Evolutionary conservation across 1,140 invertebrate genomes (phyloP), one percentile per base, ranked within the genome.

Genomic region (Eufriesea mexicana): DNA sequence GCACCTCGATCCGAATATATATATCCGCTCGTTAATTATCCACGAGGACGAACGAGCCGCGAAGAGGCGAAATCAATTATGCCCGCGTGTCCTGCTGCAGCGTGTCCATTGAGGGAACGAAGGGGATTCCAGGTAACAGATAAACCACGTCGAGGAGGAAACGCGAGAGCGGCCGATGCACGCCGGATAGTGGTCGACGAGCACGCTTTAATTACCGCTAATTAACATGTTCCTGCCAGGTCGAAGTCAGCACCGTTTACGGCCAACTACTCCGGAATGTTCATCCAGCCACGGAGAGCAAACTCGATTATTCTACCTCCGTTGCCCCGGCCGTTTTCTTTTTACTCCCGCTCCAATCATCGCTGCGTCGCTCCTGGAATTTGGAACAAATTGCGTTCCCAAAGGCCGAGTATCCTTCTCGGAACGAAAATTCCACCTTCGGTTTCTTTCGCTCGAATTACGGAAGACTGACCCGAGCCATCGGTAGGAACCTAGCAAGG

Each of bases 191-290:
- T 45, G 64, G 54, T 45, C 64, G 47, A 25, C 51, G 76, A 72
- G 82, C 76, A 18, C 64, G 75, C 54, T 70, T 88, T 88, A 88
- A 88, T 88, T 88, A 73, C 78, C 74, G 79, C 83, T 85, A 80
- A 87, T 84, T 88, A 87, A 88, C 86, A 88, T 77, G 86, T 88
- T 82, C 80, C 74, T 85, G 84, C 49, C 80, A 62, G 57, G 67
- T 79, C 86, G 76, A 68, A 86, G 85, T 73, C 73, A 81, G 82
- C 74, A 54, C 86, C 85, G 85, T 86, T 87, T 86, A 78, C 75
- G 70, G 64, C 61, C 72, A 75, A 67, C 72, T 54, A 66, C 80
- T 86, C 54, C 47, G 72, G 78, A 86, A 84, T 81, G 84, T 47
- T 78, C 74, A 66, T 70, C 61, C 54, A 68, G 78, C 45, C 49